phyloP scores from a whole-genome alignment of 2,113 vertebrate species.

The Phocoena sinus region DNA sequence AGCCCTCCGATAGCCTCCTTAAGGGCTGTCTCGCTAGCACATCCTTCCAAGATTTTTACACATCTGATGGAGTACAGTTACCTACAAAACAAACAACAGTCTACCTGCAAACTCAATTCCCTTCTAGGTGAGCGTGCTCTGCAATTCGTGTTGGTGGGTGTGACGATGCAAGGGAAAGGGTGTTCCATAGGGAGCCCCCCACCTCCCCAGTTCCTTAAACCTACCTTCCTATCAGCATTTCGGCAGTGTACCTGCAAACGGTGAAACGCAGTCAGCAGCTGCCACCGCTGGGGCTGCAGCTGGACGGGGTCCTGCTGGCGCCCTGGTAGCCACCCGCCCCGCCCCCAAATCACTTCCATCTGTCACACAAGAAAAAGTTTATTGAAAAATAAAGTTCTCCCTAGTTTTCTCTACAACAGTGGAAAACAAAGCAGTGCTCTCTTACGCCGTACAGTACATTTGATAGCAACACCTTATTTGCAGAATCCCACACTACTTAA shows the following conservation, averaged over 20 bases:
- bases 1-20: not conserved
- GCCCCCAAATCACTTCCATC: constrained; percentile 60
- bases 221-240: not conserved
- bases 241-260: fast-evolving
- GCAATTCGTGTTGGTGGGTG: fast-evolving
- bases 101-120: not conserved
- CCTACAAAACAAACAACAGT: not conserved
- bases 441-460: constrained; percentile 76
- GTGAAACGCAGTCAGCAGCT: fast-evolving
- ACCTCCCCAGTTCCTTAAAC: no score
- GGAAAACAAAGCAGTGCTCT: constrained; percentile 81
- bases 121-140: not conserved
- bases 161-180: fast-evolving
- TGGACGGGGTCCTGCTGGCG: not conserved
- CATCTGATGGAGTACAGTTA: not conserved
- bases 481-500: constrained; percentile 5
- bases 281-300: fast-evolving
- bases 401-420: constrained; percentile 88
- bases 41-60: not conserved
- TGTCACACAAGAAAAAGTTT: constrained; percentile 90
- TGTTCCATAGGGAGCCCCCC: fast-evolving
- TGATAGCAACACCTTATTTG: constrained; percentile 74
- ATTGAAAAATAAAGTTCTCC: constrained; percentile 98
- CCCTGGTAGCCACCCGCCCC: not conserved
- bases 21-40: not conserved